Evolutionary conservation across 1,140 invertebrate genomes (phyloP).

Genomic region (Paramacrobiotus metropolitanus): DNA sequence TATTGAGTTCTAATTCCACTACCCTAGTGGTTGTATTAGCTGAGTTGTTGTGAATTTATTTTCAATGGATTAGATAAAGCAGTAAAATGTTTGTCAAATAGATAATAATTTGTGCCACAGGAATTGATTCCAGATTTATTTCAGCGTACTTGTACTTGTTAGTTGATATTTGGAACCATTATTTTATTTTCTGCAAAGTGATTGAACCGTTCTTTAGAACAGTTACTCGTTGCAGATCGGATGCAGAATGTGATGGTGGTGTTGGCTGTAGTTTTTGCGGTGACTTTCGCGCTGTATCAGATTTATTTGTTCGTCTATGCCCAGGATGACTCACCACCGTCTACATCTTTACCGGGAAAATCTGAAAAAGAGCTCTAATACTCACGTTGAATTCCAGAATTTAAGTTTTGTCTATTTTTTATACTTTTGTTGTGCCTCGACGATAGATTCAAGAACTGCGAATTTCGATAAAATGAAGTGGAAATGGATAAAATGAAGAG

Average conservation of each 20-base stretch:
- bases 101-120: background rate
- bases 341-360: no score
- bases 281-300: background rate
- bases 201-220: background rate
- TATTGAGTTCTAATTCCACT: no score
- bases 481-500: no score
- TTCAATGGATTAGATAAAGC: background rate
- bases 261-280: background rate
- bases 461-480: no score
- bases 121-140: background rate
- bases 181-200: background rate
- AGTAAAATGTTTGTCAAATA: background rate
- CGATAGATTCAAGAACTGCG: no score
- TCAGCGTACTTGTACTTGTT: background rate
- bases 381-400: no score
- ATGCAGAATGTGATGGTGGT: background rate
- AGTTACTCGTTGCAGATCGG: background rate
- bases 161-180: background rate
- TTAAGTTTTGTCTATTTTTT: no score
- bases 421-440: no score
- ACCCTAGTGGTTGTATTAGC: no score
- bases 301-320: background rate
- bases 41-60: no score
- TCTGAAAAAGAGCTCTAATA: no score
- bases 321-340: no score